A percentile compares a stretch with the other conserved stretches of the same genome.
phyloP scores from a whole-genome alignment of 2,888 invertebrate genomes.

The Ornithoptera priamus region DNA sequence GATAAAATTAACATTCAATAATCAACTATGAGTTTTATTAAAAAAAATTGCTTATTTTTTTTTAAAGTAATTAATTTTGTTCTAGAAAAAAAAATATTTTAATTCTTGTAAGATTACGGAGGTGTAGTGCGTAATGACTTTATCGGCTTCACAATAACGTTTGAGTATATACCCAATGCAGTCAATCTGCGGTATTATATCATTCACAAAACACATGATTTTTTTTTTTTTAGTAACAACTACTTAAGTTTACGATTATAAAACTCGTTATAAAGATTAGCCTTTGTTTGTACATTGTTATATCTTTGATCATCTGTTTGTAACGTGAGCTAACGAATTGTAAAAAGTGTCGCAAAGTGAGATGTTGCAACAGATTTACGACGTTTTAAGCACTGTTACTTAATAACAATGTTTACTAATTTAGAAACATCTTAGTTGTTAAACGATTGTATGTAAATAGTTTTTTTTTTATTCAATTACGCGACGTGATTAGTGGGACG shows the following conservation, averaged over 20 bases:
- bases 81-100: too few relatives aligned
- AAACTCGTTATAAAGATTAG: conserved; percentile 20
- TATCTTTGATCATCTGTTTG: conserved; percentile 18
- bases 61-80: too few relatives aligned
- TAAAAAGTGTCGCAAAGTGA: conserved; percentile 1
- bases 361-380: neutral
- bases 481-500: too few relatives aligned
- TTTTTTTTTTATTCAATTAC: too few relatives aligned
- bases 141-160: conserved; percentile 1
- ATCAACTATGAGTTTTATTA: too few relatives aligned
- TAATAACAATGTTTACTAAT: too few relatives aligned
- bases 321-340: conserved; percentile 8
- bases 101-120: neutral
- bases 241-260: neutral
- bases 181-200: conserved; percentile 1
- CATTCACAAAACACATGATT: conserved; percentile 22
- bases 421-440: too few relatives aligned
- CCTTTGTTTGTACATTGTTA: conserved; percentile 18
- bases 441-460: too few relatives aligned
- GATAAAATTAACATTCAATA: too few relatives aligned
- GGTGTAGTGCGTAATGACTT: neutral
- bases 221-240: conserved; percentile 4
- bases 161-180: neutral
- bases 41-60: too few relatives aligned
- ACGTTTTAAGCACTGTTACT: too few relatives aligned